Evolutionary conservation across 2,797 vertebrate species (phyloP), one percentile per base, ranked within the genome.

Genomic region (Phoxinus dragarum): DNA sequence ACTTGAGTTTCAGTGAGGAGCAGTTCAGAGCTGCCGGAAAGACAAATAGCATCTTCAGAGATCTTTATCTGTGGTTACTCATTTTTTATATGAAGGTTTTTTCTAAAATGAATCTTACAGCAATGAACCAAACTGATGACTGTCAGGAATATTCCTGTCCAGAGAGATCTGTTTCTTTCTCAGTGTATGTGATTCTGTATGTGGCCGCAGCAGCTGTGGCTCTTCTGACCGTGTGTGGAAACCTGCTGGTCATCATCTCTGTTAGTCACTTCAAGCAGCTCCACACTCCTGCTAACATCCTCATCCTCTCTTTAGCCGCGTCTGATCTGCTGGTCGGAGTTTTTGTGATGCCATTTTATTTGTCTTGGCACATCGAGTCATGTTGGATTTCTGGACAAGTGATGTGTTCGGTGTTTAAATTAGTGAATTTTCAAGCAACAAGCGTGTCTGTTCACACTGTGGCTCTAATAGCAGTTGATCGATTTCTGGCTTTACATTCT

Each of bases 331-430:
- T 91, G 44, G 81, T 89, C 1, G 89, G 88, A 69, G 10, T 88
- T 14, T 80, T 79, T 69, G 87, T 85, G 34, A 90, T 91, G 87
- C 89, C 90, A 0, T 81, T 88, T 44, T 42, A 81, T n/a, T 88
- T 89, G n/a, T 74, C 73, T 5, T 85, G 86, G 78, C 17, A 89
- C 34, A 89, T 88, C 6, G 87, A 88, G 34, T 79, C 88, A 0
- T 85, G 88, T 17, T 89, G 86, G 88, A 64, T n/a, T 23, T 87
- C 84, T 40, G 79, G 86, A 4, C 47, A 59, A 1, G 8, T 79
- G 4, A 79, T 88, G 38, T 91, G 89, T 38, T 69, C 82, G 0
- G 12, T 85, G 21, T 86, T 85, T 12, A 86, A 84, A 56, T 80
- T 86, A 27, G 56, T 88, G n/a, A 72, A 49, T 59, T 90, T 86